Evolutionary conservation across 2,888 invertebrate species (phyloP).

Genomic region (Brachylomia viminalis): DNA sequence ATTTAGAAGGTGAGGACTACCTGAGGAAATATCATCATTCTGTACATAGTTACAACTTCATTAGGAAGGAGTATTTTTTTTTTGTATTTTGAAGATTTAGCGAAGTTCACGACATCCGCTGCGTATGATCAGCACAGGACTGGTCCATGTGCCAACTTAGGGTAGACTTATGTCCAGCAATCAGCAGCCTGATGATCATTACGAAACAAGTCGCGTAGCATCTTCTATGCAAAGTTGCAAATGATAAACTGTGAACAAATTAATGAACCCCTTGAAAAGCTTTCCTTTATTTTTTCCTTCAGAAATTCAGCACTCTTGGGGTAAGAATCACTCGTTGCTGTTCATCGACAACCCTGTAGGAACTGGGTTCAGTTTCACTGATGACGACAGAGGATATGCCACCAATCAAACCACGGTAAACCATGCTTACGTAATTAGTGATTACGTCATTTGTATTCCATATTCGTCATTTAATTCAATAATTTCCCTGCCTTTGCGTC

Average conservation of each 20-base stretch:
- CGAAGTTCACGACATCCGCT: background rate
- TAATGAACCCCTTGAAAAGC: too few species aligned
- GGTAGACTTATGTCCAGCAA: background rate
- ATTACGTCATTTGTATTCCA: slow-evolving; percentile 14
- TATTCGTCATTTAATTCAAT: too few species aligned
- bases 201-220: too few species aligned
- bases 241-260: too few species aligned
- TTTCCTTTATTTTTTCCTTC: slow-evolving; percentile 14
- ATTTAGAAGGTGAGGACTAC: slow-evolving; percentile 77
- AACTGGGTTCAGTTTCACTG: slow-evolving; percentile 92
- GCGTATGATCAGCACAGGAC: background rate
- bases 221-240: too few species aligned
- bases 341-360: slow-evolving; percentile 93
- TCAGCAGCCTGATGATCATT: too few species aligned
- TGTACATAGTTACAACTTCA: background rate
- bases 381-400: slow-evolving; percentile 91
- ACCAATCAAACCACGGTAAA: slow-evolving; percentile 91
- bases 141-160: background rate
- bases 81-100: background rate
- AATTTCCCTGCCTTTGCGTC: too few species aligned
- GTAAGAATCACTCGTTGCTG: slow-evolving; percentile 91
- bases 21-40: too few species aligned
- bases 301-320: slow-evolving; percentile 91
- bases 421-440: background rate
- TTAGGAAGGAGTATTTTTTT: background rate